Evolutionary conservation across 2,888 invertebrate species (phyloP).

Genomic region (Neoitamus cyanurus): DNA sequence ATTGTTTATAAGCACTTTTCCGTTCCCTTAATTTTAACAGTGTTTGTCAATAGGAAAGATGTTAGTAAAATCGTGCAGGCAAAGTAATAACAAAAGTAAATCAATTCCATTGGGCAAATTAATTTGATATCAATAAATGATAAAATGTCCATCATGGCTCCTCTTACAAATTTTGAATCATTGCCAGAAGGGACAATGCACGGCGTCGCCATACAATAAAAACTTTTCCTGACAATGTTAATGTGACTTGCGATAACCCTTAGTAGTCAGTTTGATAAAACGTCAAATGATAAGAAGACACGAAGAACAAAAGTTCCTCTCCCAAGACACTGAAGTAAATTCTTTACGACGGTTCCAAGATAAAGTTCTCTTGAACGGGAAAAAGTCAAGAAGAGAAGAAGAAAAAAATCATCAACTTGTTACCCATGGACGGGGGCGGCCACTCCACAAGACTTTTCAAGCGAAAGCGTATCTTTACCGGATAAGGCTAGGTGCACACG

Average conservation of each 20-base stretch:
- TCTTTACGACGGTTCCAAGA: conserved; percentile 21
- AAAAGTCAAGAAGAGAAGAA: neutral
- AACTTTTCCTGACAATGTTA: conserved; percentile 26
- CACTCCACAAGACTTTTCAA: conserved; percentile 4
- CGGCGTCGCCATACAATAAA: neutral
- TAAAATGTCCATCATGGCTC: neutral
- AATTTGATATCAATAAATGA: neutral
- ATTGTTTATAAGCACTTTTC: too few relatives aligned
- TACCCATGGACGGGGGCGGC: neutral
- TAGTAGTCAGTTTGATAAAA: conserved; percentile 43
- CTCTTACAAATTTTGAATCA: neutral
- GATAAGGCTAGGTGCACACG: neutral
- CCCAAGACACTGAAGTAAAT: conserved; percentile 17
- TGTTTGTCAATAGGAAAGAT: too few relatives aligned
- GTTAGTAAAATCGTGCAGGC: too few relatives aligned
- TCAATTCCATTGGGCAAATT: neutral
- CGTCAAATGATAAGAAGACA: conserved; percentile 32
- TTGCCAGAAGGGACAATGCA: neutral
- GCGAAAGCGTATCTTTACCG: neutral
- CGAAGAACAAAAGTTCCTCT: conserved; percentile 1
- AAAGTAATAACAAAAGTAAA: neutral
- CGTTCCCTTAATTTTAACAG: too few relatives aligned
- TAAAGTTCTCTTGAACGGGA: neutral
- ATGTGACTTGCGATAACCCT: conserved; percentile 42
- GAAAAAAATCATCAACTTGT: conserved; percentile 22